A percentile compares a stretch with the other conserved stretches of the same genome.
These are phyloP conservation scores for Baccha elongata DNA, from an alignment of 2,888 invertebrate genomes.

Conservation along the genomic window DNA sequence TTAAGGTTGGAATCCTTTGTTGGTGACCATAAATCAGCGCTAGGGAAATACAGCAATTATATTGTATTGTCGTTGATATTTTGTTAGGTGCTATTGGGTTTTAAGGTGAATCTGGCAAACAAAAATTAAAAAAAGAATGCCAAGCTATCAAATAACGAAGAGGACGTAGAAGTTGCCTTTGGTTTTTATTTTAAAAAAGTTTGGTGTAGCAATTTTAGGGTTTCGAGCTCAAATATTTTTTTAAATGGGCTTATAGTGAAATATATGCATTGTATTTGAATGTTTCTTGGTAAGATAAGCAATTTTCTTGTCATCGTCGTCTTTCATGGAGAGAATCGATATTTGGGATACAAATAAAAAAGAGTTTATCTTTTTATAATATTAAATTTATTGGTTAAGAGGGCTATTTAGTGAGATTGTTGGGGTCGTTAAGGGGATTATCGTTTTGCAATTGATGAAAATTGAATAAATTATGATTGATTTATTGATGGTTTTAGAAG, in stretches of 20 bases:
- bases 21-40: conserved; percentile 66
- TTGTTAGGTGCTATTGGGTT: conserved; percentile 36
- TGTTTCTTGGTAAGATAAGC: conserved; percentile 42
- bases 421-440: conserved; percentile 12
- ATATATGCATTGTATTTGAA: conserved; percentile 51
- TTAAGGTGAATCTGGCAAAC: conserved; percentile 1
- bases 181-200: background rate
- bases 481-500: too few species aligned
- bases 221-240: conserved; percentile 42
- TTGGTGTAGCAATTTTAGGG: conserved; percentile 31
- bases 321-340: background rate
- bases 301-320: conserved; percentile 49
- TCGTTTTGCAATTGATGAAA: conserved; percentile 16
- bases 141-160: background rate
- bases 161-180: background rate
- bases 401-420: conserved; percentile 12
- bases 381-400: conserved; percentile 36
- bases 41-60: conserved; percentile 68
- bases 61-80: conserved; percentile 67
- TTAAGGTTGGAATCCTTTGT: conserved; percentile 70
- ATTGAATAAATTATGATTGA: too few species aligned
- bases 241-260: conserved; percentile 16
- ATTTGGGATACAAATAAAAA: background rate
- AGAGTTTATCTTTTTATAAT: background rate
- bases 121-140: too few species aligned